Evolutionary conservation across 2,113 vertebrate species (phyloP).

Genomic region (Platysteira castanea): DNA sequence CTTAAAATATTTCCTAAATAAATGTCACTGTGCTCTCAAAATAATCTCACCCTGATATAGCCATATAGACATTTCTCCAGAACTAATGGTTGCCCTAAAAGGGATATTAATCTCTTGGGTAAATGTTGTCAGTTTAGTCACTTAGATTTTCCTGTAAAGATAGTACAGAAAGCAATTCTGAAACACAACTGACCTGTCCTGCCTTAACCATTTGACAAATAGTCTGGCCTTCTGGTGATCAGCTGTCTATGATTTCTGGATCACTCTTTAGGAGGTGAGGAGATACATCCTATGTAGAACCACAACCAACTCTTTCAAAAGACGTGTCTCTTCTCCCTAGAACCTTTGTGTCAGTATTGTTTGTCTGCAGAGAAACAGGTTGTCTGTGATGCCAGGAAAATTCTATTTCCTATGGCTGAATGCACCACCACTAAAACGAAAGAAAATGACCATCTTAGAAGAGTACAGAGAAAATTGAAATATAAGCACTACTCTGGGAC

Average conservation of each 20-base stretch:
- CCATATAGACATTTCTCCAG: not conserved
- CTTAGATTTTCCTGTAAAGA: not conserved
- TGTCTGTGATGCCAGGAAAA: not conserved
- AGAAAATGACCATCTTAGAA: not conserved
- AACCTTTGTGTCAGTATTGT: not conserved
- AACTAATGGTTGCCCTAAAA: not conserved
- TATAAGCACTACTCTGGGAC: fast-evolving
- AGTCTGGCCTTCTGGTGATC: not conserved
- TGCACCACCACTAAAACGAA: not conserved
- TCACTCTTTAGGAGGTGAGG: not conserved
- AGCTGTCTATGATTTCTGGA: not conserved
- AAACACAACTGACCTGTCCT: not conserved
- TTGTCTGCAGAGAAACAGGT: not conserved
- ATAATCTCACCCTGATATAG: not conserved
- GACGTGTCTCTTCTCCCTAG: not conserved
- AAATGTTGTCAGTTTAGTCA: not conserved
- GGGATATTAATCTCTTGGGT: not conserved
- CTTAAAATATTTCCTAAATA: not conserved
- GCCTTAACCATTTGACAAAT: not conserved
- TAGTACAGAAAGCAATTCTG: not conserved
- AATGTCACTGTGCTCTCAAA: not conserved
- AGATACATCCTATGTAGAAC: not conserved
- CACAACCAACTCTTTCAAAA: not conserved
- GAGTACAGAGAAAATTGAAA: not conserved
- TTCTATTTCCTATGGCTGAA: not conserved